These are phyloP conservation scores for Sparus aurata DNA, from an alignment of 2,797 vertebrate species.

Conservation along the genomic window DNA sequence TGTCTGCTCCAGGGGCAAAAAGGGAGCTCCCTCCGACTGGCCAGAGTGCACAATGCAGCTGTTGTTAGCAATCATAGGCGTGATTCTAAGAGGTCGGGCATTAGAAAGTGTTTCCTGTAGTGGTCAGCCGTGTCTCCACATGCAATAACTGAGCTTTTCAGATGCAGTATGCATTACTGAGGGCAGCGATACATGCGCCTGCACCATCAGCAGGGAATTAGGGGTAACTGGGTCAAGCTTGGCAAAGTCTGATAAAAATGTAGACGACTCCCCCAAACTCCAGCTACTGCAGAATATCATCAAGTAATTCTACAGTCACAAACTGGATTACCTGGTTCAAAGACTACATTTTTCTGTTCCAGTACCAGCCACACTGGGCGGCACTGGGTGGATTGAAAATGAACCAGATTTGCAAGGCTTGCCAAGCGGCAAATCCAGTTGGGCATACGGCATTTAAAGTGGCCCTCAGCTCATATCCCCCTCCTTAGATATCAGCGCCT, in stretches of 20 bases:
- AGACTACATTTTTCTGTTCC: background rate
- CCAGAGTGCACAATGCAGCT: conserved; percentile 2
- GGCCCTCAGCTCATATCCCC: background rate
- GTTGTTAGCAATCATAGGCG: conserved; percentile 13
- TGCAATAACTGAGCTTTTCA: conserved; percentile 37
- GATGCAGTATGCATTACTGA: conserved; percentile 6
- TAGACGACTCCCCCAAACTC: background rate
- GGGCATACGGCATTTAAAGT: background rate
- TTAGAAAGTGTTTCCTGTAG: conserved; percentile 26
- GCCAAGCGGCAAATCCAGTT: background rate
- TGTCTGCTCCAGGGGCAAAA: conserved; percentile 32
- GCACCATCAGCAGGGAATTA: conserved; percentile 18
- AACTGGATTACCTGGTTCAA: conserved; percentile 5
- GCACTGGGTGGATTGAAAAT: background rate
- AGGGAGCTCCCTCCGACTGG: conserved; percentile 9
- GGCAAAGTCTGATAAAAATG: conserved; percentile 17
- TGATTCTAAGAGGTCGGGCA: background rate
- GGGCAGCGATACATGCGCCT: conserved; percentile 24
- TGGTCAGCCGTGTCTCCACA: conserved; percentile 16
- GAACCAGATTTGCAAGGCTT: background rate
- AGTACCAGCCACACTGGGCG: background rate
- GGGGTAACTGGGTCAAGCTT: conserved; percentile 6
- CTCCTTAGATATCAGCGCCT: background rate
- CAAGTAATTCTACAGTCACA: background rate
- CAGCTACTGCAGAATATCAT: background rate